phyloP scores from a whole-genome alignment of 2,888 invertebrate species.

The Sesia bembeciformis region DNA sequence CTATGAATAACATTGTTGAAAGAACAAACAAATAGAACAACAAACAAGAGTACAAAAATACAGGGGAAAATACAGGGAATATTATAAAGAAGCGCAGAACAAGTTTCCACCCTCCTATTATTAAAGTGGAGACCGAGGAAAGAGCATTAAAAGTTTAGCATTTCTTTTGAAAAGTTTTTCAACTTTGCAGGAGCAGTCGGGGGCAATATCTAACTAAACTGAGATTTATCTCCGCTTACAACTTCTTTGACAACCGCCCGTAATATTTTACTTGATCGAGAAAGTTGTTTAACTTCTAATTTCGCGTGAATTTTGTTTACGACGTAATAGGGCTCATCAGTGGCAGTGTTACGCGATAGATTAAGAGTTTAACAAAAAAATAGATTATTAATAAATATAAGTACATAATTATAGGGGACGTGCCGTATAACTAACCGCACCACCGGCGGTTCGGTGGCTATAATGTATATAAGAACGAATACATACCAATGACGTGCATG shows the following conservation, averaged over 20 bases:
- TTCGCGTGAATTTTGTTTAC: conserved; percentile 6
- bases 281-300: conserved; percentile 25
- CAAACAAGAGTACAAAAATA: neutral
- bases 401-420: no score
- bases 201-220: conserved; percentile 50
- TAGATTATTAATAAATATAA: no score
- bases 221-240: conserved; percentile 56
- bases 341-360: no score
- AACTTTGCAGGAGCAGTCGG: conserved; percentile 35
- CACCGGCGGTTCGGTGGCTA: no score
- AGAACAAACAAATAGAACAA: no score
- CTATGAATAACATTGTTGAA: no score
- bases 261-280: conserved; percentile 40
- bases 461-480: no score
- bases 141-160: conserved; percentile 55
- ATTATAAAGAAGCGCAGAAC: neutral
- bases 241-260: conserved; percentile 42
- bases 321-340: neutral
- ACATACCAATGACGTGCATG: no score
- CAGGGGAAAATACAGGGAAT: neutral
- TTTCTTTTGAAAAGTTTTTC: conserved; percentile 47
- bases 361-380: no score
- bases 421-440: no score
- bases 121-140: conserved; percentile 39
- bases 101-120: conserved; percentile 46